Base-by-base conservation (phyloP, 2,113 vertebrate species). In the Nansenia antarctica region DNA sequence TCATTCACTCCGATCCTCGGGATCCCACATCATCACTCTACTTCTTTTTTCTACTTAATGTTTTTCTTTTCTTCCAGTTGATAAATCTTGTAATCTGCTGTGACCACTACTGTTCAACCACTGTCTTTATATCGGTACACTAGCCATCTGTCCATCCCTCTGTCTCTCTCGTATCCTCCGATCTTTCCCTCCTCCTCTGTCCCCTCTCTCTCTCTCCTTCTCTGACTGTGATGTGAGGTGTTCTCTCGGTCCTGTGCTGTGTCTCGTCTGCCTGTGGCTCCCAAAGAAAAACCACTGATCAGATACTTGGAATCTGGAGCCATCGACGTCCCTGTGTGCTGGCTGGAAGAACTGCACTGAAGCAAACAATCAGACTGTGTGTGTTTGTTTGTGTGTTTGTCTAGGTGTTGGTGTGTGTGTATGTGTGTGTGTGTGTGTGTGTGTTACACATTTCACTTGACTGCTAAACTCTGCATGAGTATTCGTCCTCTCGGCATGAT, bases 1-100 rank as follows among this genome's bases (percentile, higher is more conserved):
- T 76, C 72, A 69, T 81, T 80, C 58, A 80, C 72, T 76, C 66
- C 74, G 70, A 76, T 82, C 79, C 79, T 61, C 52, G 81, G 75
- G 78, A 81, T 78, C 73, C 68, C 73, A 64, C 73, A 62, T 71
- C 72, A n/a, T 65, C 62, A 69, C 69, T 72, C 60, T 76, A 69
- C 67, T 69, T 27, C 55, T 80, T 78, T 70, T 66, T 76, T 59
- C 78, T 58, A 53, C 1, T 74, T 61, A 63, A 61, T 70, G 39
- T 24, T 64, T n/a, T n/a, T n/a, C n/a, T 65, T 29, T 12, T 29
- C 14, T 57, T 57, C 26, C 54, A 57, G 27, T 29, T 57, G 54
- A 57, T 30, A 29, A 57, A 26, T 30, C 54, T 57, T 24, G 69
- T 45, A 49, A 20, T 65, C 45, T n/a, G 45, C 45, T 64, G 59